These are phyloP conservation scores for Scolopax rusticola DNA, from an alignment of 2,797 vertebrate genomes.

Conservation along the genomic window DNA sequence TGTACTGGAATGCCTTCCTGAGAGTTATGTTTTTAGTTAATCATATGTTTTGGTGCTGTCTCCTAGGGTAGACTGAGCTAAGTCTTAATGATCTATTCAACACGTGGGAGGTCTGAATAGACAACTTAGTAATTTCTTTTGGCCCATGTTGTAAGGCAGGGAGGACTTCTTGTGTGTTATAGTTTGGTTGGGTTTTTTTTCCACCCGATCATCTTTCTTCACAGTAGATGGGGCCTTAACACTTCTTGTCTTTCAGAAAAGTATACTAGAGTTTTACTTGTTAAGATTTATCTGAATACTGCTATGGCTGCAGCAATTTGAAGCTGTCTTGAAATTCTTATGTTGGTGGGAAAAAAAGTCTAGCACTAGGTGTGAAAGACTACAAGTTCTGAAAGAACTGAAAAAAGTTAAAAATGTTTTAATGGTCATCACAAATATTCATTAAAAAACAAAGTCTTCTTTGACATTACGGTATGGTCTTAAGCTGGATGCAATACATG, in stretches of 20 bases:
- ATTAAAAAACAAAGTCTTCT: background rate
- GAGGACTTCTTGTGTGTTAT: background rate
- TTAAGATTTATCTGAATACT: background rate
- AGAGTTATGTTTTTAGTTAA: background rate
- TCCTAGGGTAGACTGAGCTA: background rate
- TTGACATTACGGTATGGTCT: background rate
- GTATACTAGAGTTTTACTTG: background rate
- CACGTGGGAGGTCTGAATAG: background rate
- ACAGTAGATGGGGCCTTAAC: background rate
- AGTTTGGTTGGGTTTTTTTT: accelerated
- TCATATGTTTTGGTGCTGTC: background rate
- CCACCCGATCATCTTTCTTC: background rate
- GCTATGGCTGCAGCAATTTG: background rate
- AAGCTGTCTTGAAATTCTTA: background rate
- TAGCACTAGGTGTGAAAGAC: background rate
- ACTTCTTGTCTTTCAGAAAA: background rate
- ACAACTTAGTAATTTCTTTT: background rate
- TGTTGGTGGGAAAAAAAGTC: background rate
- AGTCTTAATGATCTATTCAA: background rate
- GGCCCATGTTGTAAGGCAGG: background rate
- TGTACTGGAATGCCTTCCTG: background rate
- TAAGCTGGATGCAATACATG: background rate
- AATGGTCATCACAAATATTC: background rate
- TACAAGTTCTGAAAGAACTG: background rate
- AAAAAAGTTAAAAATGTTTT: background rate